A percentile compares a stretch with the other conserved stretches of the same genome.
These are phyloP conservation scores for Catocala nupta DNA, from an alignment of 2,888 invertebrate genomes.

Conservation along the genomic window DNA sequence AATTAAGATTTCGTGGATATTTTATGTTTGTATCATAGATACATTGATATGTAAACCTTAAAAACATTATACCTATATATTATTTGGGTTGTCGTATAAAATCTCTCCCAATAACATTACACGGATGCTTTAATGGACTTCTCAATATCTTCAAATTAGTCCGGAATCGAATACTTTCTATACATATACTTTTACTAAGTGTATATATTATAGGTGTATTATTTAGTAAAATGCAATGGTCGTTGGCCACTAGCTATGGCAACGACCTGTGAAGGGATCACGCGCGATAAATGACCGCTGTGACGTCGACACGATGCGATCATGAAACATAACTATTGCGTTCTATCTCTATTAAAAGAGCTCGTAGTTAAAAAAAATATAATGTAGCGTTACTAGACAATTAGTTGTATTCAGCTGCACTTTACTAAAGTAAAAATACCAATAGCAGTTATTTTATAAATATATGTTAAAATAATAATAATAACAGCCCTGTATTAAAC, in stretches of 20 bases:
- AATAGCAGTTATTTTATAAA: no score
- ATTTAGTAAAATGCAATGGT: conserved; percentile 47
- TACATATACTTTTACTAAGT: conserved; percentile 8
- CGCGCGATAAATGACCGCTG: conserved; percentile 55
- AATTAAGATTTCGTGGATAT: no score
- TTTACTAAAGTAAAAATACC: no score
- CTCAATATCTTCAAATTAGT: neutral
- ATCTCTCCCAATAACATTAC: no score
- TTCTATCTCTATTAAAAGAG: conserved; percentile 27
- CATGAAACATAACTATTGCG: conserved; percentile 44
- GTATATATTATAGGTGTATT: conserved; percentile 24
- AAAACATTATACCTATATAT: no score
- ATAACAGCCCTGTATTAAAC: no score
- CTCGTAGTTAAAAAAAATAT: neutral
- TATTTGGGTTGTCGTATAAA: no score
- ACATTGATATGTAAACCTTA: no score
- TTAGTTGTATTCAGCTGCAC: no score
- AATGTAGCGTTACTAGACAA: no score
- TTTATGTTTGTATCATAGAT: no score
- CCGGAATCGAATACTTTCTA: neutral
- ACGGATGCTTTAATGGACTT: neutral
- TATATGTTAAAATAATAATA: no score
- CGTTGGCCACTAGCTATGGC: conserved; percentile 57
- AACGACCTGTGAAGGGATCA: conserved; percentile 65
- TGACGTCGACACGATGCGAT: conserved; percentile 33